A percentile compares a stretch with the other conserved stretches of the same genome.
Conservation (phyloP, 2,113 vertebrate genomes). For the Damaliscus lunatus region DNA sequence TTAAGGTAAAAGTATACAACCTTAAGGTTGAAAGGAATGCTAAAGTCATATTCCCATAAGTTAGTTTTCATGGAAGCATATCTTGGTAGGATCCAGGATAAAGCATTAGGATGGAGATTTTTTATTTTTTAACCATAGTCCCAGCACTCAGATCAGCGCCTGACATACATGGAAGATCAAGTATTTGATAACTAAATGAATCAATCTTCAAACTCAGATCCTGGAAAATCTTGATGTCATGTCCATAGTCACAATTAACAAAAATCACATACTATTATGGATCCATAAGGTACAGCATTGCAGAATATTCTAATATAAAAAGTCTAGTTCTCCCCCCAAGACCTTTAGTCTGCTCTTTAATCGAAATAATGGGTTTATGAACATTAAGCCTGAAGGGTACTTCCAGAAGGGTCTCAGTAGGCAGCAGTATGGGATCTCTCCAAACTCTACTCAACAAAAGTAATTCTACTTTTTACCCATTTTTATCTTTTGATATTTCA, state of each 20-base stretch:
- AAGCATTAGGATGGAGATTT: background rate
- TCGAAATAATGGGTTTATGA: background rate
- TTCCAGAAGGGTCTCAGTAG: background rate
- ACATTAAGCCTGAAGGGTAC: background rate
- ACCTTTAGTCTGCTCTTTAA: background rate
- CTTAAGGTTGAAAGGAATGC: background rate
- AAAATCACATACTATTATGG: background rate
- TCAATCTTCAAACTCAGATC: background rate
- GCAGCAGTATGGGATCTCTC: background rate
- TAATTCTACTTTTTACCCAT: background rate
- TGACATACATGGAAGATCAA: background rate
- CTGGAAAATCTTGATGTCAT: background rate
- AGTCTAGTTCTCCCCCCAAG: background rate
- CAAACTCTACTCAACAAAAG: background rate
- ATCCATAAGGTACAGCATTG: background rate
- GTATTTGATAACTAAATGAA: background rate
- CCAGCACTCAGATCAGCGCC: background rate
- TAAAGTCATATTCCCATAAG: background rate
- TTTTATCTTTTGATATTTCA: slow-evolving; percentile 46
- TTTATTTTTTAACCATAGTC: background rate
- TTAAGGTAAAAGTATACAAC: slow-evolving; percentile 14
- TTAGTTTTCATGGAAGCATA: background rate
- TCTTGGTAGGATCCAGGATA: background rate
- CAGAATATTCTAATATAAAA: slow-evolving; percentile 27
- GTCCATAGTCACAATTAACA: slow-evolving; percentile 1